Percentiles rank a stretch among this genome's conserved stretches.
phyloP scores from a whole-genome alignment of 2,888 invertebrate genomes.

The Cephus rjabovi region DNA sequence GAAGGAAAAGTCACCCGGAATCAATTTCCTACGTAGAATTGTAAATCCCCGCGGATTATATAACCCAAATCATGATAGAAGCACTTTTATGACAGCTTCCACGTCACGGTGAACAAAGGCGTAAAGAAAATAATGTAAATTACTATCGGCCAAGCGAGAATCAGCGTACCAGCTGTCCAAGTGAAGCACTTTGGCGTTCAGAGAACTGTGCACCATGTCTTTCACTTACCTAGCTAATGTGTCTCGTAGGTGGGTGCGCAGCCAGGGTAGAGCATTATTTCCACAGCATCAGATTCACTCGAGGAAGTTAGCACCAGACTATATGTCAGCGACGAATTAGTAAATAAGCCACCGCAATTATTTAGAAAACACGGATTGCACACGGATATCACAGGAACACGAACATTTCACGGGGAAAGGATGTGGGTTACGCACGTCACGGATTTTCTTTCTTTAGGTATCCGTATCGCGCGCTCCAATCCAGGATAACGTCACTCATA shows the following conservation, averaged over 20 bases:
- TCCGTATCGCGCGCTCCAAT: background rate
- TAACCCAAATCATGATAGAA: slow-evolving; percentile 31
- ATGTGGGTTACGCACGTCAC: slow-evolving; percentile 58
- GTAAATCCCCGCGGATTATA: slow-evolving; percentile 34
- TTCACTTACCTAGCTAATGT: slow-evolving; percentile 54
- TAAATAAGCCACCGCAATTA: background rate
- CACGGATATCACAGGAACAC: slow-evolving; percentile 28
- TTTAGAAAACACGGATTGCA: background rate
- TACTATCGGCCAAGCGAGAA: background rate
- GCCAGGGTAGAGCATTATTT: slow-evolving; percentile 47
- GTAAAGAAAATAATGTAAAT: background rate
- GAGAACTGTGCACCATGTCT: slow-evolving; percentile 28
- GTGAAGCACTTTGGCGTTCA: slow-evolving; percentile 27
- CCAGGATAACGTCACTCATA: too few relatives aligned
- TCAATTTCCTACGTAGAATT: slow-evolving; percentile 12
- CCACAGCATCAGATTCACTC: slow-evolving; percentile 18
- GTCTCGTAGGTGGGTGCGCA: slow-evolving; percentile 40
- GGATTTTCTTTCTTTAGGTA: slow-evolving; percentile 39
- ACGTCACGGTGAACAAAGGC: background rate
- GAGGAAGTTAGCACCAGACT: background rate
- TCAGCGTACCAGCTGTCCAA: slow-evolving; percentile 47
- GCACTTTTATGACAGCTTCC: slow-evolving; percentile 18
- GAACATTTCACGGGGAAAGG: slow-evolving; percentile 29
- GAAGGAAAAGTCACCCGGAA: slow-evolving; percentile 12
- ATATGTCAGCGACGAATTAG: background rate